Percentiles rank a stretch among this genome's conserved stretches.
Conservation (phyloP, 1,140 invertebrate species). For the Zaprionus tsacasi region DNA sequence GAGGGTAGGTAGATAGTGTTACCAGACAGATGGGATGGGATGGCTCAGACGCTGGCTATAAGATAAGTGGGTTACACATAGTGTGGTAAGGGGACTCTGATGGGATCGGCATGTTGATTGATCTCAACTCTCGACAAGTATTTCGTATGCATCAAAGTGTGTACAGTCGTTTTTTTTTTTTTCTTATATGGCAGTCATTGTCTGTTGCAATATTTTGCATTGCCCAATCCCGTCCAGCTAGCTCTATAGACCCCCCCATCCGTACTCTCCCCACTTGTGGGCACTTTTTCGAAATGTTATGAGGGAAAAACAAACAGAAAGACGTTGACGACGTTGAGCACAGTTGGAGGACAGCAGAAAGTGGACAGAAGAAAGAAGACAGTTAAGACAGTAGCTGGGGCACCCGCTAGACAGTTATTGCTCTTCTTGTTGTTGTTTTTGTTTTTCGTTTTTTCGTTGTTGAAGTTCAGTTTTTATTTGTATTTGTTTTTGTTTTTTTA, state of each 20-base stretch:
- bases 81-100: not conserved
- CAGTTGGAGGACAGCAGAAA: slow-evolving; percentile 22
- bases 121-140: not conserved
- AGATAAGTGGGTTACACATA: slow-evolving; percentile 40
- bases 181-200: slow-evolving; percentile 47
- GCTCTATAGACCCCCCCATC: no score
- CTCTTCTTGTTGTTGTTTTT: slow-evolving; percentile 2
- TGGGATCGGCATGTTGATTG: slow-evolving; percentile 6
- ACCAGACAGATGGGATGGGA: not conserved
- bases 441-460: slow-evolving; percentile 2
- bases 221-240: slow-evolving; percentile 54
- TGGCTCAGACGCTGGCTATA: slow-evolving; percentile 7
- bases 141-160: not conserved
- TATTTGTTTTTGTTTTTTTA: slow-evolving; percentile 27
- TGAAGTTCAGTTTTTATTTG: slow-evolving; percentile 30
- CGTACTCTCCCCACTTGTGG: slow-evolving; percentile 1
- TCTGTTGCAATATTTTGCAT: slow-evolving; percentile 77
- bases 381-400: not conserved
- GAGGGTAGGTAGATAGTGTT: not conserved
- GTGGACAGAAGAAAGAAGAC: slow-evolving; percentile 8
- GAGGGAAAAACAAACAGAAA: slow-evolving; percentile 67
- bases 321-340: not conserved
- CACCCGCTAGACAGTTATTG: slow-evolving; percentile 5
- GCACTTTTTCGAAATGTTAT: slow-evolving; percentile 38
- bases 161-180: not conserved